Evolutionary conservation across 2,113 vertebrate genomes (phyloP), one percentile per base, ranked within the genome.

Genomic region (Oreochromis aureus): DNA sequence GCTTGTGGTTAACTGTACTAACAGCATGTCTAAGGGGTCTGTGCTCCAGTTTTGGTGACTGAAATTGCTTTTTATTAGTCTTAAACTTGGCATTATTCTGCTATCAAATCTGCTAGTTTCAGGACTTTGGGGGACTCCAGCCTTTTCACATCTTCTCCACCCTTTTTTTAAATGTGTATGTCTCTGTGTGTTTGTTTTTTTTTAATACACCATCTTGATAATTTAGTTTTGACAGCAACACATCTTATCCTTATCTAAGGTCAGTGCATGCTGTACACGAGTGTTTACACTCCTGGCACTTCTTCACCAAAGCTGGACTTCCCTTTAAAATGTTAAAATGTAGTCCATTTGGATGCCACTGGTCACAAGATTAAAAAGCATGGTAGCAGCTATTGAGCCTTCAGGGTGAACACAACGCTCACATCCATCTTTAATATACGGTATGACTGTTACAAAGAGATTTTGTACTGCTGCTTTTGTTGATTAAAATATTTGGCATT

Each of bases 361-460:
- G 66, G 12, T 4, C 66, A 44, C 63, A 41, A 2, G 5, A 71
- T n/a, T 3, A 69, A 69, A 39, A 69, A 39, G 34, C 63, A 41
- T 15, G 10, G 36, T 44, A n/a, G 36, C 63, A 44, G 63, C 63
- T 41, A 71, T 71, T 16, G 22, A 30, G 13, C 13, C 69, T 46
- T 46, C 41, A 30, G 69, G 69, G 69, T 73, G 13, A 73, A 41
- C 36, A 69, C 39, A 41, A 2, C 5, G 3, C n/a, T 24, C 13
- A 3, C 13, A 46, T 73, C 39, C 66, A 46, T 73, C 39, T 73
- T 46, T 44, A 41, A 71, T 71, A 46, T 73, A 0, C 0, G 0
- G 12, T 44, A 1, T 44, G n/a, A 24, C 2, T 0, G 1, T 41
- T 69, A 69, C 1, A 22, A 12, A 39, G 10, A 24, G 36, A 44